A percentile compares a stretch with the other conserved stretches of the same genome.
Conservation (phyloP, 2,797 vertebrate genomes). For the Acipenser transmontanus region DNA sequence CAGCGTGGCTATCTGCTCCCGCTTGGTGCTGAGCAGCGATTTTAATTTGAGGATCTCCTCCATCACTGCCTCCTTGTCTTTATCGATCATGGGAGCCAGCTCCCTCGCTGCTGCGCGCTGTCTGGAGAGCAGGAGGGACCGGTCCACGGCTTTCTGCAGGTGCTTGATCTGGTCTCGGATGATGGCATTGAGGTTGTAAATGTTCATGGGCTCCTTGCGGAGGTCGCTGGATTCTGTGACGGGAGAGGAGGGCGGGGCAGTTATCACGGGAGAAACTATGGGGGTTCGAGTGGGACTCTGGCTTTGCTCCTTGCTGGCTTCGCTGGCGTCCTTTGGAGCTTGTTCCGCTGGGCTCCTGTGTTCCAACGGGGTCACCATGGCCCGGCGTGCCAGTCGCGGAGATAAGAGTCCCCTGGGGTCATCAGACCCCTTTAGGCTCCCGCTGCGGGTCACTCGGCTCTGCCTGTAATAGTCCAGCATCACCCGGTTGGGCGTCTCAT, state of each 20-base stretch:
- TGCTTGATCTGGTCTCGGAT: conserved; percentile 98
- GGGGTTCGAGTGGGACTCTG: conserved; percentile 71
- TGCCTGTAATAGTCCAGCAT: conserved; percentile 98
- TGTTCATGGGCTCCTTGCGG: conserved; percentile 96
- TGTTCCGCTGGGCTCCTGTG: conserved; percentile 69
- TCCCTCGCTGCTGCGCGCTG: conserved; percentile 88
- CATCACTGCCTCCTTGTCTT: conserved; percentile 94
- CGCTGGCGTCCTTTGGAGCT: conserved; percentile 64
- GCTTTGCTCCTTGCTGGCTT: conserved; percentile 58
- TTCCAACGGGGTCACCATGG: conserved; percentile 65
- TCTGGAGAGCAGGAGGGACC: conserved; percentile 86
- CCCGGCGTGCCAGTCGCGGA: conserved; percentile 78
- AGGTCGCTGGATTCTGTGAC: conserved; percentile 81
- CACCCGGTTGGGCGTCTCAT: conserved; percentile 92
- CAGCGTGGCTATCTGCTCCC: conserved; percentile 94
- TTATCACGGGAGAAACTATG: conserved; percentile 68
- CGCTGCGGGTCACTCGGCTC: conserved; percentile 81
- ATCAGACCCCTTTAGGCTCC: conserved; percentile 87
- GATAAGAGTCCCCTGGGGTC: conserved; percentile 84
- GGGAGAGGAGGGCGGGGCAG: conserved; percentile 68
- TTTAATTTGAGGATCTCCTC: conserved; percentile 96
- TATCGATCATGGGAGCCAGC: conserved; percentile 84
- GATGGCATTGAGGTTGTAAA: conserved; percentile 97
- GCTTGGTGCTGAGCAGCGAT: conserved; percentile 91
- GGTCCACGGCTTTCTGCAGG: conserved; percentile 91